phyloP scores from a whole-genome alignment of 2,113 vertebrate species.

The Asarcornis scutulata region DNA sequence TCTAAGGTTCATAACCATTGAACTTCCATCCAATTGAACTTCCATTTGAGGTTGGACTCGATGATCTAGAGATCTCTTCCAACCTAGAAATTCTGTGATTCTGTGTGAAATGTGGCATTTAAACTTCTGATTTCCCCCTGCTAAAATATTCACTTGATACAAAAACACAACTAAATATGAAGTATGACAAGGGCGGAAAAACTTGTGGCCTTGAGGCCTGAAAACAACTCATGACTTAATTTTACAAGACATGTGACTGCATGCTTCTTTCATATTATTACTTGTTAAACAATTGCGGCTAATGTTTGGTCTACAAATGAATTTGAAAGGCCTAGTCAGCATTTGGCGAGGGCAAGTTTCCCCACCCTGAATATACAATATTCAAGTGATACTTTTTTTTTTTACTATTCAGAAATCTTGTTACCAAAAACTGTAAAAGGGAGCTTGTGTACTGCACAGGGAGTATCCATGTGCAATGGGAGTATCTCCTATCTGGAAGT shows the following conservation, averaged over 20 bases:
- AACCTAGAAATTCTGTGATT: too few relatives aligned
- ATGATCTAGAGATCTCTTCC: too few relatives aligned
- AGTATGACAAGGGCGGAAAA: not conserved
- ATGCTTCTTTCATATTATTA: not conserved
- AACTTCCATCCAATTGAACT: not conserved
- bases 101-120: not conserved
- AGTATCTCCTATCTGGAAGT: too few relatives aligned
- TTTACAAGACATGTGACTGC: not conserved
- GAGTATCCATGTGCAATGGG: too few relatives aligned
- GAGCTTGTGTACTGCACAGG: not conserved
- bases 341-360: not conserved
- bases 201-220: not conserved
- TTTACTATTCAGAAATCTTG: not conserved
- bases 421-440: not conserved
- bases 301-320: not conserved
- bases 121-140: not conserved
- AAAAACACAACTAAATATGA: not conserved
- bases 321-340: not conserved
- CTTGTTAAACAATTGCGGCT: not conserved
- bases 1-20: not conserved
- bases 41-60: too few relatives aligned
- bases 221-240: not conserved
- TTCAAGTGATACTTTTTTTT: not conserved
- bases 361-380: not conserved
- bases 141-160: not conserved